Evolutionary conservation across 2,888 invertebrate species (phyloP), one percentile per base, ranked within the genome.

Genomic region (Cryptocephalus moraei): DNA sequence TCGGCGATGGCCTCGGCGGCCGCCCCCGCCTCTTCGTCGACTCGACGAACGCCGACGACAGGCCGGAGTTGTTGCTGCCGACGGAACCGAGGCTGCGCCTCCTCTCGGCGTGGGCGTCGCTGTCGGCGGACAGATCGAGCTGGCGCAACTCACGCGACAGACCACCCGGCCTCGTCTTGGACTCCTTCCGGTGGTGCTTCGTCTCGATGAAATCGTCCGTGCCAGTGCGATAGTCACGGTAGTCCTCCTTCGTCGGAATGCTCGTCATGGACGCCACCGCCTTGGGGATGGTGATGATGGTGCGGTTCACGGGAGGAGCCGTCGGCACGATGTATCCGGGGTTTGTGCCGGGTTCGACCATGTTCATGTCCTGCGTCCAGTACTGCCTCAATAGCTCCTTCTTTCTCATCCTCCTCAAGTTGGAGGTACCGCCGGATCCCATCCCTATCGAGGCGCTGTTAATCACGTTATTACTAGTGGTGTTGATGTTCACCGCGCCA

Each of bases 201-300:
- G 79, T 76, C 45, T 85, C 84, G 3, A 75, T 73, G 9, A 78
- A 74, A 46, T 70, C 71, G 47, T 71, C 70, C 1, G 57, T 48
- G 39, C 66, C 64, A 4, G 67, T 68, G 34, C 68, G 56, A 51
- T 71, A 71, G 33, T 78, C 79, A 61, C 85, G 82, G 62, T 90
- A 89, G 63, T 91, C 90, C 55, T 91, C 89, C 56, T 86, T 79
- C 0, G 90, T 89, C 1, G 90, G 89, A 61, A 91, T 88, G 50
- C 82, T 83, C 1, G 89, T 86, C 84, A 90, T 90, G 9, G 90
- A 90, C 14, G 90, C 88, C 8, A 91, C 87, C 3, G 91, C 90
- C 68, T 91, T 91, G 0, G 91, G 91, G 61, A 90, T 88, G 8
- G 86, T 86, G 46, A 87, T 86, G 32, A 83, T 82, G 4, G 82